Base-by-base conservation (phyloP, 2,797 vertebrate species). In the Cuniculus paca region DNA sequence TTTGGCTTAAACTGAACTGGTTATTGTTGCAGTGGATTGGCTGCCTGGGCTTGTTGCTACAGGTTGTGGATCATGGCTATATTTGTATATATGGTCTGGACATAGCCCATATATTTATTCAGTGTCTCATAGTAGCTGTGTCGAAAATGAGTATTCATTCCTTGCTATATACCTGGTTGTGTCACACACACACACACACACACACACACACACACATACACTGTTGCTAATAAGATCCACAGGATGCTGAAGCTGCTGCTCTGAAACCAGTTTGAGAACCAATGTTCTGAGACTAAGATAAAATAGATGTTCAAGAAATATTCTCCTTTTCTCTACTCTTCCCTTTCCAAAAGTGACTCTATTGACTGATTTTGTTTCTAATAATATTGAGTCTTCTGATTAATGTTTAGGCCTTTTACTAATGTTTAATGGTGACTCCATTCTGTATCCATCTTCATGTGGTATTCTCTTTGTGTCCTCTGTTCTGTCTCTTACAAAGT, bases 351-450 rank as follows among this genome's bases (percentile, higher is more conserved):
- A 77, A 65, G 16, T 61, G 52, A 54, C 16, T 54, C 19, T 54
- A 0, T 79, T 84, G 88, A 94, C 17, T 48, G 94, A 5, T 88
- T 61, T 91, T 39, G 31, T 79, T 92, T 92, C 74, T 72, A 87
- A 39, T 74, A 95, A 52, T 81, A 39, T 42, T 48, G 56, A 74
- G 1, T 74, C 78, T 90, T 63, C 14, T 81, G 74, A 72, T 61
- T 52, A 17, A 31, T 65, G 24, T 58, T 85, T 56, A 72, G 63
- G 8, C 80, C 36, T 74, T 79, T 88, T 10, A 17, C 3, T 65
- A 28, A 28, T 80, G 36, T 54, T 78, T 50, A 45, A 6, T 31
- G 8, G 79, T 63, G 60, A 28, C 45, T 77, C 11, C 26, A 63
- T 3, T 19, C 45, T 85, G 5, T 45, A 22, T 70, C 58, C 11